These are phyloP conservation scores for Haemorhous mexicanus DNA, from an alignment of 2,113 vertebrate genomes.

Conservation along the genomic window DNA sequence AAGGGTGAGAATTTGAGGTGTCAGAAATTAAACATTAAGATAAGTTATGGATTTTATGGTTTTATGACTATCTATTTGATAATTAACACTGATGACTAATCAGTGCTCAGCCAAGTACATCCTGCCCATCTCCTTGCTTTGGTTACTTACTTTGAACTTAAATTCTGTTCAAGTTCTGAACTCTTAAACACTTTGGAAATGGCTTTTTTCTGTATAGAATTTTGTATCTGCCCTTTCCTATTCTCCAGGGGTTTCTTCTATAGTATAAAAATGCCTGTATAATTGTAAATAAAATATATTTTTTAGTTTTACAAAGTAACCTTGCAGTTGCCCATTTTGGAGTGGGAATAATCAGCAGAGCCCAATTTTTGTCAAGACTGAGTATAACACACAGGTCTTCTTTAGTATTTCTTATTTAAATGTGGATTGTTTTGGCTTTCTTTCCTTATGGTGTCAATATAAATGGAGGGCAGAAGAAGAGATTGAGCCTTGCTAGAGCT, in stretches of 20 bases:
- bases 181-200: not conserved
- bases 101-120: not conserved
- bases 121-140: not conserved
- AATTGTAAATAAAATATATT: not conserved
- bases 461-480: constrained; percentile 85
- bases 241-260: not conserved
- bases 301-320: not conserved
- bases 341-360: not conserved
- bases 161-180: not conserved
- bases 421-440: not conserved
- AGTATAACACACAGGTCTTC: not conserved
- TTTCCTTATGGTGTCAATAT: constrained; percentile 77
- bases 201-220: not conserved
- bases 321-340: not conserved
- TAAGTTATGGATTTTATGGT: not conserved
- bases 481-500: constrained; percentile 81
- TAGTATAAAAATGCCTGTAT: not conserved
- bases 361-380: not conserved
- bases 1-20: constrained; percentile 62
- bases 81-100: not conserved
- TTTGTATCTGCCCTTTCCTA: not conserved
- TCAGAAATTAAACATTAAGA: not conserved
- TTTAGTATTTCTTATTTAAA: not conserved
- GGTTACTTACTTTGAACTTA: not conserved
- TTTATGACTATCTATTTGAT: not conserved